These are phyloP conservation scores for Anser cygnoides DNA, from an alignment of 2,113 vertebrate genomes.

Conservation along the genomic window DNA sequence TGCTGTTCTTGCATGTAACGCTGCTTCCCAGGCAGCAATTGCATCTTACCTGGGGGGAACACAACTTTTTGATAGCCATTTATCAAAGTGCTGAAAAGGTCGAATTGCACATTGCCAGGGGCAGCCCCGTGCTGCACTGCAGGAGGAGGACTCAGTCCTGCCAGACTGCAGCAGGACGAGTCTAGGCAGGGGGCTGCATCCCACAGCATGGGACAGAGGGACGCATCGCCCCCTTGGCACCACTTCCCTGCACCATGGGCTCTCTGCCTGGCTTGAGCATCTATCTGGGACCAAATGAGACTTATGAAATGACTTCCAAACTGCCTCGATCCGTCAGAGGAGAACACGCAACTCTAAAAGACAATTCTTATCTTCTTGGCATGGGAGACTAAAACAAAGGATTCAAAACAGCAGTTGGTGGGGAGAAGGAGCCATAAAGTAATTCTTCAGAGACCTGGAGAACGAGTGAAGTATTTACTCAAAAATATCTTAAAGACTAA, in stretches of 20 bases:
- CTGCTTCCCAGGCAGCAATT: neutral
- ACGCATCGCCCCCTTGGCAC: neutral
- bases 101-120: neutral
- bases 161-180: neutral
- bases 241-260: neutral
- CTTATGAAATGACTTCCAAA: neutral
- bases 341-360: neutral
- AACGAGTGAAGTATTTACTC: neutral
- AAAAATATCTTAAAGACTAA: neutral
- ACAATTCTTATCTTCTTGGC: neutral
- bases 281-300: neutral
- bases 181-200: neutral
- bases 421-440: neutral
- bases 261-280: neutral
- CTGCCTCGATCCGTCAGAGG: neutral
- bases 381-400: neutral
- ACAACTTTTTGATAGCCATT: neutral
- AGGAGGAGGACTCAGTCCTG: neutral
- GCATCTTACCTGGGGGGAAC: neutral
- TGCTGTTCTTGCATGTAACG: fast-evolving
- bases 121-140: neutral
- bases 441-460: neutral
- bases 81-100: neutral
- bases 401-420: neutral
- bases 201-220: neutral